phyloP scores from a whole-genome alignment of 2,113 vertebrate genomes.

The Dipodomys ordii region DNA sequence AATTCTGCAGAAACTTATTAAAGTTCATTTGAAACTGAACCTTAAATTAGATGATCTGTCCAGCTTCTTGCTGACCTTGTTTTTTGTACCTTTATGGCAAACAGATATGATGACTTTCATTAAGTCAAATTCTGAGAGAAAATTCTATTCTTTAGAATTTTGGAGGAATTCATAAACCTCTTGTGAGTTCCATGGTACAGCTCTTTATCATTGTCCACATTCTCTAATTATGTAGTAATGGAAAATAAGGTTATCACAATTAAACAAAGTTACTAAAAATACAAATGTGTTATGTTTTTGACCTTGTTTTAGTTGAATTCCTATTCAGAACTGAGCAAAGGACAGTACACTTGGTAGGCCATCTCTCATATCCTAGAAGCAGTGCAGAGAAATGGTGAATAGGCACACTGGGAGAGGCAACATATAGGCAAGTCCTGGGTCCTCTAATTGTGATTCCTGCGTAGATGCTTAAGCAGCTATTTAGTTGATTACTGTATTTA shows the following conservation, averaged over 20 bases:
- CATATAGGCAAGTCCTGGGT: background rate
- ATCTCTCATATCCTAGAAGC: background rate
- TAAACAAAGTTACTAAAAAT: slow-evolving; percentile 5
- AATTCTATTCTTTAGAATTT: slow-evolving; percentile 9
- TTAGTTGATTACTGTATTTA: background rate
- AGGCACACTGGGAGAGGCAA: background rate
- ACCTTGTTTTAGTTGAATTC: background rate
- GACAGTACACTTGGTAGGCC: background rate
- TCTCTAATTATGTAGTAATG: background rate
- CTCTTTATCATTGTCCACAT: background rate
- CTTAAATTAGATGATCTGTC: background rate
- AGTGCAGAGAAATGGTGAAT: background rate
- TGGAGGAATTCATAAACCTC: background rate
- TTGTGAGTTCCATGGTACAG: slow-evolving; percentile 12
- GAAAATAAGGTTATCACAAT: background rate
- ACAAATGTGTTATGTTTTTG: background rate
- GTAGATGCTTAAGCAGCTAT: background rate
- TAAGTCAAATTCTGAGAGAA: background rate
- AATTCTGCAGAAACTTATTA: slow-evolving; percentile 49
- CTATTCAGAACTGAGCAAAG: slow-evolving; percentile 34
- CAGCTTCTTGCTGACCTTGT: slow-evolving; percentile 31
- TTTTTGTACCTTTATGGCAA: background rate
- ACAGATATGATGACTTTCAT: background rate
- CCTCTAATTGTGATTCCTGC: background rate
- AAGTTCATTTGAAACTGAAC: background rate